phyloP scores from a whole-genome alignment of 2,797 vertebrate species.

The Lindbergichthys nudifrons region DNA sequence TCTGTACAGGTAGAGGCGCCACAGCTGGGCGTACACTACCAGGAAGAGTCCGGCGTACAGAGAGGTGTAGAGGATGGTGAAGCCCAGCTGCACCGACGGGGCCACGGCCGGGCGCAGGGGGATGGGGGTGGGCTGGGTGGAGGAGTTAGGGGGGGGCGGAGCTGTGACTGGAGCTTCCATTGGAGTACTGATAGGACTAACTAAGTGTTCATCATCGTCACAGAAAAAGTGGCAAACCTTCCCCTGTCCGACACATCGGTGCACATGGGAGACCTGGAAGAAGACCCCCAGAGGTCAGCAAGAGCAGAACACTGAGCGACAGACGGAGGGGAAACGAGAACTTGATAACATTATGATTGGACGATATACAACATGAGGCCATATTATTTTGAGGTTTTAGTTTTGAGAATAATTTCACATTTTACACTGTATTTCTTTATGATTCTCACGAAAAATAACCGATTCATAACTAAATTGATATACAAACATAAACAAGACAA shows the following conservation, averaged over 20 bases:
- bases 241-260: conserved; percentile 10
- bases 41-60: conserved; percentile 88
- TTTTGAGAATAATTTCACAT: not conserved
- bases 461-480: no score
- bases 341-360: not conserved
- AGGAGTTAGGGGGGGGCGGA: conserved; percentile 56
- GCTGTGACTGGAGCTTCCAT: conserved; percentile 71
- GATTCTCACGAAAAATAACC: no score
- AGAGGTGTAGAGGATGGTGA: conserved; percentile 88
- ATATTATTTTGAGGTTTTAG: not conserved
- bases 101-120: conserved; percentile 87
- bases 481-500: no score
- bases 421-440: no score
- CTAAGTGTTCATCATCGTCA: conserved; percentile 37
- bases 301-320: not conserved
- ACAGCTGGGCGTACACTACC: conserved; percentile 89
- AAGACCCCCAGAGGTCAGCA: not conserved
- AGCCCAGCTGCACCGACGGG: conserved; percentile 88
- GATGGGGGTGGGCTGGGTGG: conserved; percentile 55
- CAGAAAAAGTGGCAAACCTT: not conserved
- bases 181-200: not conserved
- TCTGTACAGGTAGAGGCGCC: conserved; percentile 87
- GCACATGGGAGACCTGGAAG: conserved; percentile 39
- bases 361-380: not conserved
- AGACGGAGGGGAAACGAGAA: not conserved